phyloP scores from a whole-genome alignment of 2,797 vertebrate genomes.

The Typhlichthys eigenmanni region DNA sequence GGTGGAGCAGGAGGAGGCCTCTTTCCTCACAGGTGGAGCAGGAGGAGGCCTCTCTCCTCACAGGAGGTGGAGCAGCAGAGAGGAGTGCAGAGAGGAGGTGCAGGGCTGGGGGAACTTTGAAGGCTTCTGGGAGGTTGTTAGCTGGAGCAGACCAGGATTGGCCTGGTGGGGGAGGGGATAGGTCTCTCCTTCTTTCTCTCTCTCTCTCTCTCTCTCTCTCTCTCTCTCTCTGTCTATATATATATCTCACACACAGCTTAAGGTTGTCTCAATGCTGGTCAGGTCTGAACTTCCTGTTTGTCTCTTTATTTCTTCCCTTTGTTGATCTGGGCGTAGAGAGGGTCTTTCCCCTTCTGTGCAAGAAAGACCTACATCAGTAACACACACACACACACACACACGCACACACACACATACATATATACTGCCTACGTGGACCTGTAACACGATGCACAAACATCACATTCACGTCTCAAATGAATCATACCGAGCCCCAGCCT shows the following conservation, averaged over 20 bases:
- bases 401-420: neutral
- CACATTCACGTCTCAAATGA: neutral
- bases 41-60: constrained; percentile 50
- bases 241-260: constrained; percentile 39
- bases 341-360: constrained; percentile 86
- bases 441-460: neutral
- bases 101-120: constrained; percentile 30
- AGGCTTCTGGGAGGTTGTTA: constrained; percentile 61
- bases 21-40: constrained; percentile 26
- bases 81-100: constrained; percentile 36
- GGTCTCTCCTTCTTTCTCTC: too few relatives aligned
- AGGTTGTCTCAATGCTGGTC: constrained; percentile 70
- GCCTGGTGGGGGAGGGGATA: too few relatives aligned
- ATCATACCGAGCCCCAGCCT: neutral
- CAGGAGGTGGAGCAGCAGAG: constrained; percentile 45
- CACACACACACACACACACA: constrained; percentile 9
- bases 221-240: neutral
- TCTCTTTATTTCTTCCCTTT: constrained; percentile 92
- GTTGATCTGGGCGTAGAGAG: constrained; percentile 96
- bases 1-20: constrained; percentile 46
- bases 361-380: constrained; percentile 22
- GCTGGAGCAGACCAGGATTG: constrained; percentile 25
- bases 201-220: too few relatives aligned
- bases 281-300: constrained; percentile 70
- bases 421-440: neutral